Base-by-base conservation (phyloP, 1,140 invertebrate species). In the Meteorus sp. region DNA sequence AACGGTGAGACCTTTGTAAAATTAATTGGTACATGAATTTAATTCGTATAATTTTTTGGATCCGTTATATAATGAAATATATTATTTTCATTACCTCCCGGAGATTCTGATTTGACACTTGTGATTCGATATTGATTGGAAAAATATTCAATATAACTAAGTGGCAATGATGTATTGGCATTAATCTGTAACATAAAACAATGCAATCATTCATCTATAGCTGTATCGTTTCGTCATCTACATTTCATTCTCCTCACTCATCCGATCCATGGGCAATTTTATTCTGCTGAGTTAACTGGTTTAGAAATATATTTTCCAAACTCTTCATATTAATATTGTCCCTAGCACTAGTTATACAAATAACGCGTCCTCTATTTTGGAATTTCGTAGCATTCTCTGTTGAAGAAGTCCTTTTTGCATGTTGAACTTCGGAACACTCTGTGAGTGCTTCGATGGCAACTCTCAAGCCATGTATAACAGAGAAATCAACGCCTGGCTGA, bases 101-200 rank as follows among this genome's bases (percentile, higher is more conserved):
- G 8, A 85, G 70, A 44, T 77, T 79, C 68, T 89, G 88, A 70
- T 86, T 89, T 39, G 84, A 87, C 2, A 94, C 89, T 73, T 87
- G 84, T 1, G 85, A 85, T 39, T 90, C 87, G 7, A 88, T 82
- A 60, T 88, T 90, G 52, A 89, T 85, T 1, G 93, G 93, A 67
- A 88, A 89, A 17, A 94, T 88, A 78, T 96, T 95, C 1, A 97
- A 83, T 64, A 96, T 87, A 3, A 95, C 89, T 45, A 97, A 78
- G 74, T 96, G 92, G 70, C 92, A 95, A 73, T 93, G 87, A 75
- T 94, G 86, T 59, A 97, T 88, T 3, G 85, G 78, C 52, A 94
- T 73, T 50, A 88, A 80, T 62, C 89, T 89, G 72, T 67, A 84
- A 84, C 64, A 57, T 70, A 64, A 61, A 53, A 50, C 27, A 59